Evolutionary conservation across 2,888 invertebrate genomes (phyloP).

Genomic region (Urechis unicinctus): DNA sequence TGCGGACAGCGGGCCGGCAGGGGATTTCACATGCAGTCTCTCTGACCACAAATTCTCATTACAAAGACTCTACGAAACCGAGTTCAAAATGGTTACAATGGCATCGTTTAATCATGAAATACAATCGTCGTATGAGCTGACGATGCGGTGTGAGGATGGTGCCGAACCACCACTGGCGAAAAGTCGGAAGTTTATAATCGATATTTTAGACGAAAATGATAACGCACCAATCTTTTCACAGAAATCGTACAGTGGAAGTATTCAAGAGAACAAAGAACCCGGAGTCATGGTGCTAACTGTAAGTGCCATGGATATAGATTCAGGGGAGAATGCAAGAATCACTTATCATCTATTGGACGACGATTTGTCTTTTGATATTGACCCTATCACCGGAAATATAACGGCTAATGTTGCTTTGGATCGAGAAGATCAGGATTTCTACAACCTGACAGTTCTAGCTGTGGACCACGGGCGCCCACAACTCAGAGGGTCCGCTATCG

Average conservation of each 20-base stretch:
- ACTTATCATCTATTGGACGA: slow-evolving; percentile 22
- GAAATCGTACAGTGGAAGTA: slow-evolving; percentile 7
- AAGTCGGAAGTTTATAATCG: slow-evolving; percentile 6
- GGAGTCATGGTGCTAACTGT: slow-evolving; percentile 6
- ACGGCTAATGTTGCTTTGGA: slow-evolving; percentile 16
- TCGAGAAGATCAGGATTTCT: slow-evolving; percentile 12
- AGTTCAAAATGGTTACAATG: slow-evolving; percentile 11
- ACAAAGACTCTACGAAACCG: slow-evolving; percentile 2
- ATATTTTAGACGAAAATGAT: slow-evolving; percentile 15
- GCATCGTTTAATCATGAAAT: slow-evolving; percentile 3
- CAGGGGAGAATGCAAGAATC: slow-evolving; percentile 31
- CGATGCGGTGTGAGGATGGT: slow-evolving; percentile 8
- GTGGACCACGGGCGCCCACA: slow-evolving; percentile 32
- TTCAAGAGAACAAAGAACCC: slow-evolving; percentile 12
- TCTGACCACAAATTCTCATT: background rate
- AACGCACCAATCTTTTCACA: slow-evolving; percentile 12
- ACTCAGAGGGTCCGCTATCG: slow-evolving; percentile 25
- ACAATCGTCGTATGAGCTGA: background rate
- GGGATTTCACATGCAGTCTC: slow-evolving; percentile 5
- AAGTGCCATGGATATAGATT: slow-evolving; percentile 17
- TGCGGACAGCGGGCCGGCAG: slow-evolving; percentile 4
- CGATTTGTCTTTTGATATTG: slow-evolving; percentile 7
- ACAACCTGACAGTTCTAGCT: slow-evolving; percentile 30
- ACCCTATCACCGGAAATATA: background rate
- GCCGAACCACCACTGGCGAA: slow-evolving; percentile 10